Base-by-base conservation (phyloP, 2,888 invertebrate genomes). In the Miltochrista miniata region DNA sequence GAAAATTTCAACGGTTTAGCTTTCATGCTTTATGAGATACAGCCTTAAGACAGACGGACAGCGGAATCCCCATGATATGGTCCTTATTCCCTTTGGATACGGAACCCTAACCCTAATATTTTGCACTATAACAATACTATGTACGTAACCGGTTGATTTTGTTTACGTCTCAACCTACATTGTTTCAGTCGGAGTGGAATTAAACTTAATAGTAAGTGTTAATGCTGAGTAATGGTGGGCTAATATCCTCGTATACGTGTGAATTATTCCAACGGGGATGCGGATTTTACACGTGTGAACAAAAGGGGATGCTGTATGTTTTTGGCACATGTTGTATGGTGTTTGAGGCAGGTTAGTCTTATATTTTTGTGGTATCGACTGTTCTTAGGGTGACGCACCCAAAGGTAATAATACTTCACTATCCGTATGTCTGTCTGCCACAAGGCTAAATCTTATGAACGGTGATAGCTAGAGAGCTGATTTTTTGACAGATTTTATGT, bases 131-230 rank as follows among this genome's bases (percentile, higher is more conserved):
- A 36, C 14, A 9, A 15, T 9, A 36, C 7, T 4, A 36, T 24
- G 18, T 24, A 24, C 18, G 18, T 5, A 24, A 24, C 18, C 29
- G 35, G 29, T 10, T 14, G 24, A 34, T 49, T 44, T 81, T 81
- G 85, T 86, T 82, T 79, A 84, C 76, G 71, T 72, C 58, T 66
- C 68, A 72, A 64, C 73, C 69, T 71, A 68, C 72, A 79, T 81
- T 80, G 81, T 79, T 79, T 74, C 65, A 73, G 64, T 73, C 70
- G 70, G 62, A 63, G 70, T 54, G 69, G 70, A 76, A 81, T 83
- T 81, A 76, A 79, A 76, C 78, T 74, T 72, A 73, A 79, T 72
- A 70, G 78, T 83, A 77, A 83, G 74, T 74, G 77, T 79, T 82
- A 76, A 77, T 68, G 74, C 68, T 70, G 70, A 74, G 67, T 74